phyloP scores from a whole-genome alignment of 2,888 invertebrate species.

The Halictus ligatus region DNA sequence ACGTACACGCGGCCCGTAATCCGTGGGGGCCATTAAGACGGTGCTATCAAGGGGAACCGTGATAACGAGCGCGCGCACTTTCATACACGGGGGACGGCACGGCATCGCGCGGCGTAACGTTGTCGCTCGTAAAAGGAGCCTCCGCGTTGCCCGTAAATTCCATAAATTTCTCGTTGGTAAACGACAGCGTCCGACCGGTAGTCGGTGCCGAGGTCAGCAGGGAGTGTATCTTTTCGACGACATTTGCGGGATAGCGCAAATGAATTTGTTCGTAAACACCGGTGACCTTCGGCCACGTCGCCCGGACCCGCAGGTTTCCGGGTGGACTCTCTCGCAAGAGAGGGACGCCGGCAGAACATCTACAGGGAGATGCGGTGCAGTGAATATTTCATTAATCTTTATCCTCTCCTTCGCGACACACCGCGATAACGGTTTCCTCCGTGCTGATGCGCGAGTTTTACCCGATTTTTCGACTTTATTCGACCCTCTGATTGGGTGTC shows the following conservation, averaged over 20 bases:
- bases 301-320: slow-evolving; percentile 44
- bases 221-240: slow-evolving; percentile 46
- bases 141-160: slow-evolving; percentile 54
- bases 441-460: neutral
- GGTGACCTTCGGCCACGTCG: slow-evolving; percentile 47
- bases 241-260: slow-evolving; percentile 44
- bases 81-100: slow-evolving; percentile 17
- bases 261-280: slow-evolving; percentile 60
- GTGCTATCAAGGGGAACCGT: slow-evolving; percentile 40
- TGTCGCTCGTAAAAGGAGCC: slow-evolving; percentile 50
- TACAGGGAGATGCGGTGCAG: neutral
- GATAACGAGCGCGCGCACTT: slow-evolving; percentile 42
- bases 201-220: slow-evolving; percentile 44
- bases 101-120: slow-evolving; percentile 3
- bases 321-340: neutral
- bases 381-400: slow-evolving; percentile 23
- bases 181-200: slow-evolving; percentile 49
- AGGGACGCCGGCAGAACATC: neutral
- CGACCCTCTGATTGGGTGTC: too few species aligned
- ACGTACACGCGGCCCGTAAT: slow-evolving; percentile 26
- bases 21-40: slow-evolving; percentile 41
- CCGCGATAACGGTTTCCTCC: neutral
- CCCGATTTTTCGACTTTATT: too few species aligned
- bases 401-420: neutral
- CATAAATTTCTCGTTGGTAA: slow-evolving; percentile 62